phyloP scores from a whole-genome alignment of 2,797 vertebrate genomes.

The Semotilus atromaculatus region DNA sequence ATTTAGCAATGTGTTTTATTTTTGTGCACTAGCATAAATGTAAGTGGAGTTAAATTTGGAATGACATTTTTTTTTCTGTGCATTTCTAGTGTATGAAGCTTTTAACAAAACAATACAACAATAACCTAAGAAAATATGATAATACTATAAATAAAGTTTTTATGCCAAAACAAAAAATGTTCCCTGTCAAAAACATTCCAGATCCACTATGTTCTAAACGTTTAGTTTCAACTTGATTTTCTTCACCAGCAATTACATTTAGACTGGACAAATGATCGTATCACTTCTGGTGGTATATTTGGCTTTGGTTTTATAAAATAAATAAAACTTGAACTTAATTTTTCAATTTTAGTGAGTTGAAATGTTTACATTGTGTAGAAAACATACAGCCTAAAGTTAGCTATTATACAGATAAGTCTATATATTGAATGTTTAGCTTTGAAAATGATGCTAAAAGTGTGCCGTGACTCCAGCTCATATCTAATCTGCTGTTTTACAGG shows the following conservation, averaged over 20 bases:
- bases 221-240: background rate
- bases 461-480: conserved; percentile 56
- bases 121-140: background rate
- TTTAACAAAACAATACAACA: background rate
- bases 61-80: background rate
- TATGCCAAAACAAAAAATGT: background rate
- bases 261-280: background rate
- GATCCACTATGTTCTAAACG: background rate
- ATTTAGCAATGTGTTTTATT: background rate
- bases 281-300: background rate
- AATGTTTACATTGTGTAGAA: background rate
- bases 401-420: background rate
- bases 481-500: conserved; percentile 52
- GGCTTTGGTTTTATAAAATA: background rate
- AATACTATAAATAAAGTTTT: background rate
- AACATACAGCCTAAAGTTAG: background rate
- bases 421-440: background rate
- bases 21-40: background rate
- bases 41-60: background rate
- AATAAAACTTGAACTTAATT: background rate
- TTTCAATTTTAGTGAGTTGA: background rate
- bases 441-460: background rate
- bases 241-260: background rate
- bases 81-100: background rate
- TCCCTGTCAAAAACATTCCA: background rate